Evolutionary conservation across 2,888 invertebrate species (phyloP), one percentile per base, ranked within the genome.

Genomic region (Drosophila mercatorum): DNA sequence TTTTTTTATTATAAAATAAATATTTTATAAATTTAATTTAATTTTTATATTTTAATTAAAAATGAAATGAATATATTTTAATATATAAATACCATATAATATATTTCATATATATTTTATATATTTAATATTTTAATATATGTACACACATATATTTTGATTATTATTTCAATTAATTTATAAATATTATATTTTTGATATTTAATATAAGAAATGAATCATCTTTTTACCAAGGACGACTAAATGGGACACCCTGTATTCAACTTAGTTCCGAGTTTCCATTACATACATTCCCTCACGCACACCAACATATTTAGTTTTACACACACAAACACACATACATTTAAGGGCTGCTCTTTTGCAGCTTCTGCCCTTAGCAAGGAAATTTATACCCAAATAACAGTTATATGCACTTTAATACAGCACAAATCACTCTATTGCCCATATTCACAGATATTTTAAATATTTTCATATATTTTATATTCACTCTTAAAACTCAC

Each of bases 401-500:
- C 8, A 47, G n/a, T 10, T 31, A n/a, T 10, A 31, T 5, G 0
- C 10, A n/a, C 5, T 31, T 49, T 11, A 51, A 34, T 34, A 5
- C 2, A 17, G n/a, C 31, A 49, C 31, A 49, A 31, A 49, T 49
- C 14, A 10, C 10, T 31, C n/a, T 31, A 5, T 44, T 41, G 3
- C 8, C 10, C 47, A 22, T 26, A 12, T 26, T 26, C 1, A 46
- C 8, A 28, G 14, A 47, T 47, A 49, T 47, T 47, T 47, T 1
- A 14, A 14, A 26, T 8, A 4, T 3, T 7, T 26, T 3, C 28
- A 17, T 14, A 47, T 47, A 31, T n/a, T 52, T n/a, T 52, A 17
- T 3, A 3, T 14, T 22, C 4, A 12, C 6, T 17, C 6, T 17
- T 0, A 31, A 51, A 26, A 31, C 31, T 95, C 93, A 96, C 97